These are phyloP conservation scores for Drosophila falleni DNA, from an alignment of 2,888 invertebrate species.

Conservation along the genomic window DNA sequence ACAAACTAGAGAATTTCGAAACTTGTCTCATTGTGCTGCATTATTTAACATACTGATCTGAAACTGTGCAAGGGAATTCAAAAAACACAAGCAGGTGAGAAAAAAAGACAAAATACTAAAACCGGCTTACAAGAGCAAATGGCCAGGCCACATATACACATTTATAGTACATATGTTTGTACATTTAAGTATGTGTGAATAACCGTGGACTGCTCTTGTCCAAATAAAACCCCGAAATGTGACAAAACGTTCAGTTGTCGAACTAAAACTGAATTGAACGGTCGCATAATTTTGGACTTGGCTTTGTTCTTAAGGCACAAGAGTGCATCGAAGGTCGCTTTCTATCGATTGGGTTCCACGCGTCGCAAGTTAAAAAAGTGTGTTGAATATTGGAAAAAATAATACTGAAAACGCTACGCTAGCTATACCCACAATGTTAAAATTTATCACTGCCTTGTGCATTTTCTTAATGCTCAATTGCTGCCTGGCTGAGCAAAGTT, in stretches of 20 bases:
- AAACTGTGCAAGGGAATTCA: constrained; percentile 10
- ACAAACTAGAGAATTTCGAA: constrained; percentile 12
- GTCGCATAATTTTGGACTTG: constrained; percentile 57
- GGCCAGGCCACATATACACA: constrained; percentile 16
- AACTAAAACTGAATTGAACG: constrained; percentile 64
- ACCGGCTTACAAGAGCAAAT: constrained; percentile 69
- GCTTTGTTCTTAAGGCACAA: constrained; percentile 29
- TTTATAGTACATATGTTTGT: not conserved
- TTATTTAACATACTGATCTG: constrained; percentile 37
- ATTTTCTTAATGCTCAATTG: constrained; percentile 39
- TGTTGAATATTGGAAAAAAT: not conserved
- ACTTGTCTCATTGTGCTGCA: constrained; percentile 12
- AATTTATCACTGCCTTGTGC: constrained; percentile 29
- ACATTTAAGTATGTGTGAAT: not conserved
- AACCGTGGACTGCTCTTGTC: constrained; percentile 35
- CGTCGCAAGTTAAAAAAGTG: constrained; percentile 10
- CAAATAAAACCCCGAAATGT: constrained; percentile 58
- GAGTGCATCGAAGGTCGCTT: constrained; percentile 58
- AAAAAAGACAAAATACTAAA: constrained; percentile 38
- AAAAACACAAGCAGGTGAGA: constrained; percentile 28
- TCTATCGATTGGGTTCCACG: constrained; percentile 57
- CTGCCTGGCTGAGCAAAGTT: constrained; percentile 34
- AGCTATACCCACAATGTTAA: constrained; percentile 40
- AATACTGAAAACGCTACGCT: constrained; percentile 3
- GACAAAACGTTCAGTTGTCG: constrained; percentile 69